Evolutionary conservation across 2,113 vertebrate genomes (phyloP).

Genomic region (Heterochromis multidens): DNA sequence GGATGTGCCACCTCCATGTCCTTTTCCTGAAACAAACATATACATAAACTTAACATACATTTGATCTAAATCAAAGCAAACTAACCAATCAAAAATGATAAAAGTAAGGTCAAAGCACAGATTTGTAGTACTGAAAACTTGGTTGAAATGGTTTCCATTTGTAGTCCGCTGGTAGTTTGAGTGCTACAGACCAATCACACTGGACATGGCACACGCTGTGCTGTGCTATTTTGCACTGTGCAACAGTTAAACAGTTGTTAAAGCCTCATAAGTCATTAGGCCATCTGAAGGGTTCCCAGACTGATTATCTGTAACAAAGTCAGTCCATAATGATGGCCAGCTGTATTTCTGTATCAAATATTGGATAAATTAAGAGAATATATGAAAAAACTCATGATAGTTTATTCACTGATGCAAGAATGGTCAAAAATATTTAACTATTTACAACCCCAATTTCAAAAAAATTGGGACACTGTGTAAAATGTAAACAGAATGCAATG

Average conservation of each 20-base stretch:
- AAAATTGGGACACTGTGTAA: too few relatives aligned
- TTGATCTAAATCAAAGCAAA: background rate
- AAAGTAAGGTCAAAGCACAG: background rate
- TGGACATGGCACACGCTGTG: background rate
- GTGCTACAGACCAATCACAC: too few relatives aligned
- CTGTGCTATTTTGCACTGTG: background rate
- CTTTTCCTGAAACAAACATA: constrained; percentile 26
- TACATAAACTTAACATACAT: background rate
- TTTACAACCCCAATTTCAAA: too few relatives aligned
- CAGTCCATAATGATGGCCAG: background rate
- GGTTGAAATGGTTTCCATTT: background rate
- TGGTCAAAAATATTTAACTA: too few relatives aligned
- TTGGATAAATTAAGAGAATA: too few relatives aligned
- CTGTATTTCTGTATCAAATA: too few relatives aligned
- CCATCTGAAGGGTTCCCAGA: background rate
- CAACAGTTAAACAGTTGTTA: background rate
- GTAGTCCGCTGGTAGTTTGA: background rate
- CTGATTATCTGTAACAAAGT: background rate
- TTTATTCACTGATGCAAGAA: too few relatives aligned
- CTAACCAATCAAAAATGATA: background rate
- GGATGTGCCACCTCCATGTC: background rate
- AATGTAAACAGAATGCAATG: too few relatives aligned
- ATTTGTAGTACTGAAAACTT: background rate
- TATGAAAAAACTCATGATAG: too few relatives aligned
- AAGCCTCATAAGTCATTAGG: background rate